These are phyloP conservation scores for Lacanobia wlatinum DNA, from an alignment of 2,888 invertebrate species.

Conservation along the genomic window DNA sequence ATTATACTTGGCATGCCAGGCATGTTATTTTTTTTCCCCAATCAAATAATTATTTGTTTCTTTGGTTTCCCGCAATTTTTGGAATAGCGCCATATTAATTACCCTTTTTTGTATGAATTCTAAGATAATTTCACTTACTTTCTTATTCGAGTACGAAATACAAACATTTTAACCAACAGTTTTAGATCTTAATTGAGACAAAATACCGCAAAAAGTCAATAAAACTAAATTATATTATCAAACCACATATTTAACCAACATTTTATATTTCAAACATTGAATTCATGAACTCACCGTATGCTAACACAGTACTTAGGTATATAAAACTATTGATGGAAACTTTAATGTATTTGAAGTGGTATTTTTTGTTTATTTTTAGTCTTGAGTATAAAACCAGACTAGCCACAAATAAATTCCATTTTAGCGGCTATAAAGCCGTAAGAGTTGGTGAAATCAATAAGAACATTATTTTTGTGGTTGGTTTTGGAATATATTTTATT, in stretches of 20 bases:
- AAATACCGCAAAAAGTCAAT: background rate
- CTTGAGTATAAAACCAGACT: slow-evolving; percentile 3
- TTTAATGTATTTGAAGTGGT: slow-evolving; percentile 29
- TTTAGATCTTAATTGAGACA: background rate
- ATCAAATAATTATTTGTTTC: no score
- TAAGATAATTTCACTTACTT: no score
- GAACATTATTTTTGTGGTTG: slow-evolving; percentile 1
- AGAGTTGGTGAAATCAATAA: background rate
- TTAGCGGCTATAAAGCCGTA: background rate
- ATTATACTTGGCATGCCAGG: no score
- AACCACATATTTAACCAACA: background rate
- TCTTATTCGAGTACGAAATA: no score
- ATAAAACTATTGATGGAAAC: slow-evolving; percentile 11
- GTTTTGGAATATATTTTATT: background rate
- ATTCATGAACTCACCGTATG: background rate
- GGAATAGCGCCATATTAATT: no score
- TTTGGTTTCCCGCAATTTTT: no score
- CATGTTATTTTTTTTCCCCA: no score
- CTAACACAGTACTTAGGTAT: background rate
- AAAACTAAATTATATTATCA: background rate
- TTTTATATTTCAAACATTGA: background rate
- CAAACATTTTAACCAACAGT: background rate
- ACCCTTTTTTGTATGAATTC: no score
- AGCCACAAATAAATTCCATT: background rate
- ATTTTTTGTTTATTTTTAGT: slow-evolving; percentile 25